These are phyloP conservation scores for Ctenoplectra terminalis DNA, from an alignment of 1,140 invertebrate species.

Conservation along the genomic window DNA sequence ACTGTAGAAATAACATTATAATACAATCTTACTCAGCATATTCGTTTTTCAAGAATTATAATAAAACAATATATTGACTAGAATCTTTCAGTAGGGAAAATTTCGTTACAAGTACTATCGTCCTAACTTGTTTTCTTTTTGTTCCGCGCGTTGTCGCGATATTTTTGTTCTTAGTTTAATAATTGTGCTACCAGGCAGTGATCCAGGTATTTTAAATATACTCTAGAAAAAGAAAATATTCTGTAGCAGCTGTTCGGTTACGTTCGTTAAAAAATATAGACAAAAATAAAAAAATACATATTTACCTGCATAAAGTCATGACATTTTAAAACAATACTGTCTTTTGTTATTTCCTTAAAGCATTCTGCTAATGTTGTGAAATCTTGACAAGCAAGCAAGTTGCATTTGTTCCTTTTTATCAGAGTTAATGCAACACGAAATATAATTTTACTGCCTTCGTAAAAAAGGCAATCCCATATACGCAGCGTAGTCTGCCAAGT, in stretches of 20 bases:
- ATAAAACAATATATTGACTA: constrained; percentile 73
- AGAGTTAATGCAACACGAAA: constrained; percentile 94
- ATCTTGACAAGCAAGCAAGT: constrained; percentile 89
- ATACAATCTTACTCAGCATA: constrained; percentile 54
- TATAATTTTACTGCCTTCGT: constrained; percentile 94
- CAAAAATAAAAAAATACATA: constrained; percentile 9
- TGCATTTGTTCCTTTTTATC: constrained; percentile 88
- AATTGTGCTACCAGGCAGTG: constrained; percentile 86
- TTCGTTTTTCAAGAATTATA: constrained; percentile 46
- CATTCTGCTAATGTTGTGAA: constrained; percentile 89
- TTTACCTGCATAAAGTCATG: constrained; percentile 93
- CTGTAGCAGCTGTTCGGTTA: constrained; percentile 41
- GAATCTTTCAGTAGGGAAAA: constrained; percentile 62
- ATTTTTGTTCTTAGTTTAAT: constrained; percentile 85
- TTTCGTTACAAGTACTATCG: constrained; percentile 73
- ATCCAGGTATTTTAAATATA: constrained; percentile 91
- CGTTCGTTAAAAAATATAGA: constrained; percentile 9
- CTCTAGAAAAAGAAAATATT: constrained; percentile 82
- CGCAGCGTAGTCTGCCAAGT: constrained; percentile 90
- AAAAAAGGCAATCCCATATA: constrained; percentile 97
- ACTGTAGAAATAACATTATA: constrained; percentile 51
- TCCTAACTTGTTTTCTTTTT: constrained; percentile 72
- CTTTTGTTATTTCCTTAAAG: constrained; percentile 90
- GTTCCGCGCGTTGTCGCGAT: constrained; percentile 82
- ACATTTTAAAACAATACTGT: constrained; percentile 89